phyloP scores from a whole-genome alignment of 2,888 invertebrate species.

The Lithophane semibrunnea region DNA sequence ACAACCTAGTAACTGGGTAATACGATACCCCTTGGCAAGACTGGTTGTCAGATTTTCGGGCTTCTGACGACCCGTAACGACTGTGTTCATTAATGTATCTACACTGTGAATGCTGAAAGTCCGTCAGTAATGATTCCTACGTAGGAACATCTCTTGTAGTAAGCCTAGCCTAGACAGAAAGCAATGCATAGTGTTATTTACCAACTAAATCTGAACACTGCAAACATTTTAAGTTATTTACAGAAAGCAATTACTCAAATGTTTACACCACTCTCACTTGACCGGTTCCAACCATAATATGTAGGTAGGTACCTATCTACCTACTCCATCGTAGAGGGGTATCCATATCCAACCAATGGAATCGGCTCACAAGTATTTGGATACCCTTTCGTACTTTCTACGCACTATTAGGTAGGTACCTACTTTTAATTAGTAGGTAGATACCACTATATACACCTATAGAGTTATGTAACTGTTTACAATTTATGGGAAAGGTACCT shows the following conservation, averaged over 20 bases:
- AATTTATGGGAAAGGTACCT: too few species aligned
- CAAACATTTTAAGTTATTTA: conserved; percentile 43
- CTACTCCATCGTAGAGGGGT: neutral
- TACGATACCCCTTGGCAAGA: too few species aligned
- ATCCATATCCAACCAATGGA: neutral
- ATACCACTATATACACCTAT: too few species aligned
- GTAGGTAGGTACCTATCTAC: neutral
- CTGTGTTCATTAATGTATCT: neutral
- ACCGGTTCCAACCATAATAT: conserved; percentile 3
- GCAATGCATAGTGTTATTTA: conserved; percentile 8
- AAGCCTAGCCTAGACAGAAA: conserved; percentile 15
- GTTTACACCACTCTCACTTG: conserved; percentile 17
- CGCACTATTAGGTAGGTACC: neutral
- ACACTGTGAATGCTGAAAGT: neutral
- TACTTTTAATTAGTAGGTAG: neutral
- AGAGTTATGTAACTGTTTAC: too few species aligned
- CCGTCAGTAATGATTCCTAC: neutral
- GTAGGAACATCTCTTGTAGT: neutral
- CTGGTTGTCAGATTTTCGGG: too few species aligned
- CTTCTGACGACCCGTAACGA: too few species aligned
- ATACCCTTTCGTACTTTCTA: conserved; percentile 43
- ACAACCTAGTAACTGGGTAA: too few species aligned
- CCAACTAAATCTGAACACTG: conserved; percentile 4
- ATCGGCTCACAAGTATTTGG: conserved; percentile 3
- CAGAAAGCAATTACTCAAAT: conserved; percentile 40